These are phyloP conservation scores for Drosophila orena DNA, from an alignment of 1,140 invertebrate species.

Conservation along the genomic window DNA sequence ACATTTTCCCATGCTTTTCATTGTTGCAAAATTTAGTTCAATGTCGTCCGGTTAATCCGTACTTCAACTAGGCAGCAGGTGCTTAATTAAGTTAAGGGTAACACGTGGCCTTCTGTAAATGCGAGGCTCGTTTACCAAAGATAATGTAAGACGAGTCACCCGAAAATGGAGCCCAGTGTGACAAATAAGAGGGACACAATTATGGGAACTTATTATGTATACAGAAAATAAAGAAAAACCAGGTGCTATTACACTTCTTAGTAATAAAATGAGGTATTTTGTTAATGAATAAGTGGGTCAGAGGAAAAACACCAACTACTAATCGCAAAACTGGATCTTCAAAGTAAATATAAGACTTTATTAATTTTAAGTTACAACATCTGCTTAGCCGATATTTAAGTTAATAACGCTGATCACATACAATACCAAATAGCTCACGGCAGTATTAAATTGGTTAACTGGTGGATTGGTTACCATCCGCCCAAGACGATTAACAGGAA, in stretches of 20 bases:
- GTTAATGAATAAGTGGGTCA: no score
- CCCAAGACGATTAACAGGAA: conserved; percentile 39
- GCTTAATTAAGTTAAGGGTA: conserved; percentile 18
- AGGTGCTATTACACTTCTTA: no score
- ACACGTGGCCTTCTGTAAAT: conserved; percentile 2
- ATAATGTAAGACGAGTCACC: conserved; percentile 12
- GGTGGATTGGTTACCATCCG: background rate
- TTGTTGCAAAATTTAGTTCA: conserved; percentile 53
- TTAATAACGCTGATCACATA: conserved; percentile 4
- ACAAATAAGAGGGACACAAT: background rate
- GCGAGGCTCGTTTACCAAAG: background rate
- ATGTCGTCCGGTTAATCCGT: conserved; percentile 42
- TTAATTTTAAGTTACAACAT: background rate
- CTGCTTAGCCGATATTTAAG: background rate
- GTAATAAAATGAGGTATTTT: no score
- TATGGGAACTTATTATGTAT: background rate
- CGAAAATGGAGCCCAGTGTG: background rate
- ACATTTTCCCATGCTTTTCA: conserved; percentile 18
- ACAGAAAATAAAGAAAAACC: background rate
- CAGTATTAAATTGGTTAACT: background rate
- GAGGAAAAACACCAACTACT: background rate
- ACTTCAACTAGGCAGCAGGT: background rate
- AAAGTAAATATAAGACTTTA: background rate
- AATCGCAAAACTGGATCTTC: background rate
- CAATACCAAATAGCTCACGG: conserved; percentile 6